Evolutionary conservation across 2,797 vertebrate species (phyloP).

Genomic region (Cryptoblepharus egeriae): DNA sequence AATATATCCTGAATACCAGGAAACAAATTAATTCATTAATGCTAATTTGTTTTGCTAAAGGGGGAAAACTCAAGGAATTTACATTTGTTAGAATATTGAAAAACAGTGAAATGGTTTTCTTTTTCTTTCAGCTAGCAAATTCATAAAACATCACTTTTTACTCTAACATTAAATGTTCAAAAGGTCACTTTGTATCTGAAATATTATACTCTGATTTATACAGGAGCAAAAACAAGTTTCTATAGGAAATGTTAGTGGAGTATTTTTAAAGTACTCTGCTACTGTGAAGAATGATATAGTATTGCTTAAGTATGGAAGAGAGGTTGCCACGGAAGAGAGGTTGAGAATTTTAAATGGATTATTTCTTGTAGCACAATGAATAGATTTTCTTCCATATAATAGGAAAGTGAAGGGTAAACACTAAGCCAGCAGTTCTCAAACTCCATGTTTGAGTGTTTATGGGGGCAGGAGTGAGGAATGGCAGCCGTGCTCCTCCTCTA

Average conservation of each 20-base stretch:
- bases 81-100: neutral
- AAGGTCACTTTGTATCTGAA: neutral
- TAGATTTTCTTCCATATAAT: neutral
- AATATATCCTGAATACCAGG: neutral
- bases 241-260: neutral
- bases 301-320: neutral
- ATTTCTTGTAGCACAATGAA: neutral
- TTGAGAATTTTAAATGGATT: neutral
- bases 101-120: neutral
- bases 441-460: no score
- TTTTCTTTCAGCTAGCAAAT: neutral
- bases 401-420: neutral
- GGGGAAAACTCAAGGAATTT: neutral
- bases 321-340: neutral
- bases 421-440: no score
- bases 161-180: neutral
- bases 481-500: no score
- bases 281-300: neutral
- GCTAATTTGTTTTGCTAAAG: neutral
- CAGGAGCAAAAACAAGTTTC: slow-evolving; percentile 10
- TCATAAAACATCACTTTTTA: neutral
- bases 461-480: no score
- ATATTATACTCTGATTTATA: neutral
- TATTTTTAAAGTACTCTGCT: neutral
- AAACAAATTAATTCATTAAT: slow-evolving; percentile 4